A percentile compares a stretch with the other conserved stretches of the same genome.
Conservation (phyloP, 2,797 vertebrate genomes). For the Phaenicophaeus curvirostris region DNA sequence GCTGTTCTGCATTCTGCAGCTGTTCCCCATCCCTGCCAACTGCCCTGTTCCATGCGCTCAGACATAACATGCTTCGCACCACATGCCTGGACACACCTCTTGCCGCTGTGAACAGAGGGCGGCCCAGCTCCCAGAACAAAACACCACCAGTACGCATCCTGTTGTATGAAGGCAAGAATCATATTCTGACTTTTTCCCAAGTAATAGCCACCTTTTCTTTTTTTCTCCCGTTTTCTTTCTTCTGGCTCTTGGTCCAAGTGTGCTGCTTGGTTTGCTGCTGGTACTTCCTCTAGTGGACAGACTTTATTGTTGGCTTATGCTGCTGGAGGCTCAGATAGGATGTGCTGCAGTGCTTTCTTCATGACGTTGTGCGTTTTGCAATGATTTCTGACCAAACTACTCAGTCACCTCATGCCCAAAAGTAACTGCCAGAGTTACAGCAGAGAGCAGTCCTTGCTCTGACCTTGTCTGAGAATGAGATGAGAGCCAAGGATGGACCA, state of each 20-base stretch:
- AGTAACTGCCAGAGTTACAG: neutral
- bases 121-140: neutral
- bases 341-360: neutral
- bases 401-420: neutral
- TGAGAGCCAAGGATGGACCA: neutral
- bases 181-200: neutral
- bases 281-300: neutral
- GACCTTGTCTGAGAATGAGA: rapidly evolving
- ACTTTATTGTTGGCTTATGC: neutral
- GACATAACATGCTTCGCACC: neutral
- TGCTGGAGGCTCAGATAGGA: neutral
- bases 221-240: no score
- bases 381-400: neutral
- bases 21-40: neutral
- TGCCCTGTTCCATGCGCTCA: rapidly evolving
- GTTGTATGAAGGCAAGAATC: neutral
- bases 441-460: neutral
- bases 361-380: neutral
- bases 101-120: neutral
- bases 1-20: neutral
- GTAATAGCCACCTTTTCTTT: neutral
- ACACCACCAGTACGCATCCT: neutral
- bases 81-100: neutral
- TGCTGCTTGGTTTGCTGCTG: neutral
- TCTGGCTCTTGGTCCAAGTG: neutral